These are phyloP conservation scores for Drosophila anomalata DNA, from an alignment of 2,888 invertebrate genomes.

Conservation along the genomic window DNA sequence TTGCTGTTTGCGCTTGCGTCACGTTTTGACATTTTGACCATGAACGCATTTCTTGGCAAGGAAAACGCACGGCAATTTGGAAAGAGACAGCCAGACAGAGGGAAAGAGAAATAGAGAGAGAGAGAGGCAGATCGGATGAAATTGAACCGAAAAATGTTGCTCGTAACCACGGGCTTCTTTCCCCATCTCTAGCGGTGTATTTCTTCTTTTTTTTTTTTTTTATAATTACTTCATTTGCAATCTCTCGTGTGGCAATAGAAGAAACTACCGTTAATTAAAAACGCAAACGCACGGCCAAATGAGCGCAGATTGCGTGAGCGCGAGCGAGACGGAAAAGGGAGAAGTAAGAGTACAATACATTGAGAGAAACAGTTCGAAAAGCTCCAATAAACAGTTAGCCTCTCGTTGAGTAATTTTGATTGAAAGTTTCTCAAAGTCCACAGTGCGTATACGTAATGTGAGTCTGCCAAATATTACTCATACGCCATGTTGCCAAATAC, in stretches of 20 bases:
- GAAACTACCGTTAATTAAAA: slow-evolving; percentile 75
- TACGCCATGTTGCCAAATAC: slow-evolving; percentile 2
- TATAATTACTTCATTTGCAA: slow-evolving; percentile 77
- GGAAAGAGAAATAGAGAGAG: slow-evolving; percentile 8
- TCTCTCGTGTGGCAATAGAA: slow-evolving; percentile 76
- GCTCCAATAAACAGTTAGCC: neutral
- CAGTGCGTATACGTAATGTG: neutral
- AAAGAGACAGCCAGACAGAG: neutral
- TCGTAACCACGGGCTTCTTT: slow-evolving; percentile 37
- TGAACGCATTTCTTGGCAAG: slow-evolving; percentile 70
- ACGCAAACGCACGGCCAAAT: slow-evolving; percentile 67
- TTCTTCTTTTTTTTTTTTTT: slow-evolving; percentile 39
- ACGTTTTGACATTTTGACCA: slow-evolving; percentile 71
- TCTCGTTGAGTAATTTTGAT: neutral
- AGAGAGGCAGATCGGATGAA: slow-evolving; percentile 26
- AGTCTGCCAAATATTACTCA: neutral
- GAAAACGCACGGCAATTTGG: slow-evolving; percentile 46
- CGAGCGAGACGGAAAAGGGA: slow-evolving; percentile 35
- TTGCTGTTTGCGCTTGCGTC: slow-evolving; percentile 50
- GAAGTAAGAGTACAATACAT: slow-evolving; percentile 15
- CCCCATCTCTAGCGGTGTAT: slow-evolving; percentile 26
- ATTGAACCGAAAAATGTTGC: slow-evolving; percentile 53
- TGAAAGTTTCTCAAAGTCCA: neutral
- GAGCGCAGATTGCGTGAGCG: slow-evolving; percentile 55
- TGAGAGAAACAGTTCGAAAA: neutral